phyloP scores from a whole-genome alignment of 2,113 vertebrate genomes.

The Neopipo cinnamomea region DNA sequence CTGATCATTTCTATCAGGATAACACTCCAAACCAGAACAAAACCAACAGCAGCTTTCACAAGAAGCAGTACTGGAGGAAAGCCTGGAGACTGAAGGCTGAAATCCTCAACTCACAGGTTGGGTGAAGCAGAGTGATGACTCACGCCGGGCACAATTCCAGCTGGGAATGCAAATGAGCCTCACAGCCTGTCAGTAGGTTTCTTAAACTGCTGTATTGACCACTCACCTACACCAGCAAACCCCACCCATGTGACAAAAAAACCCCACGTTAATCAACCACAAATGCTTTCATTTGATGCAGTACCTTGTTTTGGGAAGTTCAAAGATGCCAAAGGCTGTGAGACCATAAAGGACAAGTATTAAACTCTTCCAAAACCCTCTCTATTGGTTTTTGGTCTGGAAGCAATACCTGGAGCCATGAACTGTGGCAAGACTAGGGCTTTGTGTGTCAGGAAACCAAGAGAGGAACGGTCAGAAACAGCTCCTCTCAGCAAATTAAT shows the following conservation, averaged over 20 bases:
- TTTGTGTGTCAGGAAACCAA: background rate
- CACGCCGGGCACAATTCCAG: background rate
- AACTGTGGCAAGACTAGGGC: background rate
- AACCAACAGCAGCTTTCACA: background rate
- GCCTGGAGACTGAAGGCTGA: background rate
- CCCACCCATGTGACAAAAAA: background rate
- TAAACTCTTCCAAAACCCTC: background rate
- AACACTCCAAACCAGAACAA: background rate
- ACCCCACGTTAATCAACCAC: background rate
- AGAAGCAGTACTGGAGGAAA: background rate
- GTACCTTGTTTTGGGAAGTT: background rate
- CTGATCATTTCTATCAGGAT: background rate
- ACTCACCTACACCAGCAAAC: background rate
- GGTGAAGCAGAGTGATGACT: background rate
- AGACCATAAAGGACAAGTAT: background rate
- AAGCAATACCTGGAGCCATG: background rate
- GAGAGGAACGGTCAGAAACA: background rate
- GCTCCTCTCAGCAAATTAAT: background rate
- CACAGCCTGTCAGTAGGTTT: background rate
- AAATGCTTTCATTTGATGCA: background rate
- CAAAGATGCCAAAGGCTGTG: background rate
- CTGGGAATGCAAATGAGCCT: fast-evolving
- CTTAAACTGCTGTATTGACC: background rate
- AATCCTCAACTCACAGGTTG: background rate
- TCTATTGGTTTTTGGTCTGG: background rate